Percentiles rank a stretch among this genome's conserved stretches.
Evolutionary conservation across 2,888 invertebrate species (phyloP).

Genomic region (Agrilus mali): DNA sequence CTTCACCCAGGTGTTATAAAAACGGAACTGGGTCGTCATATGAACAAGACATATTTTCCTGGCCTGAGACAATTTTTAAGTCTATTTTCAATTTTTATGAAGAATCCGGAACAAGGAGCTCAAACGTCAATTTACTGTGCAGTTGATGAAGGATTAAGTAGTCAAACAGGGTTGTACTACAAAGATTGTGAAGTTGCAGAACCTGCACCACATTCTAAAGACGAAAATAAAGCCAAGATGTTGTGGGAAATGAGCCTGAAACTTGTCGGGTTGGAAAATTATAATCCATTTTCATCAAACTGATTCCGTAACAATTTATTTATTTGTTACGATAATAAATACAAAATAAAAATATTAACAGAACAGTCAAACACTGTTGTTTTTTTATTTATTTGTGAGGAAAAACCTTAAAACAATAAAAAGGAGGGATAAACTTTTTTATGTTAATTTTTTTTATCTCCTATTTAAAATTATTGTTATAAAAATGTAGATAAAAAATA

Average conservation of each 20-base stretch:
- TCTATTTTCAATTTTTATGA: slow-evolving; percentile 32
- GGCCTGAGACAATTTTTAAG: slow-evolving; percentile 29
- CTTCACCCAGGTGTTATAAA: slow-evolving; percentile 63
- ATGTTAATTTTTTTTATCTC: too few relatives aligned
- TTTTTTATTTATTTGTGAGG: too few relatives aligned
- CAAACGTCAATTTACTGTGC: slow-evolving; percentile 66
- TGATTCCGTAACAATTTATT: too few relatives aligned
- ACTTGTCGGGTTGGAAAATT: slow-evolving; percentile 36
- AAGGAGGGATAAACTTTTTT: too few relatives aligned
- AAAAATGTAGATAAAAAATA: too few relatives aligned
- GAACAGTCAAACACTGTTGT: too few relatives aligned
- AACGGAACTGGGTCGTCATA: slow-evolving; percentile 63
- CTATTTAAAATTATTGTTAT: too few relatives aligned
- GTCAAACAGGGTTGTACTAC: slow-evolving; percentile 44
- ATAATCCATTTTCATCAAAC: slow-evolving; percentile 30
- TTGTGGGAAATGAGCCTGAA: slow-evolving; percentile 50
- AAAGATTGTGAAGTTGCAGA: slow-evolving; percentile 44
- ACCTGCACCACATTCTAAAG: slow-evolving; percentile 39
- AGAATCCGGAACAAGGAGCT: slow-evolving; percentile 52
- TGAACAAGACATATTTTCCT: slow-evolving; percentile 34
- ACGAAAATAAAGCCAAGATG: slow-evolving; percentile 41
- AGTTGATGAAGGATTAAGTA: slow-evolving; percentile 48
- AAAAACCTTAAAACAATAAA: too few relatives aligned
- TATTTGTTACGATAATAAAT: too few relatives aligned
- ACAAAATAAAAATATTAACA: too few relatives aligned